Evolutionary conservation across 1,140 invertebrate genomes (phyloP).

Genomic region (Lerema accius): DNA sequence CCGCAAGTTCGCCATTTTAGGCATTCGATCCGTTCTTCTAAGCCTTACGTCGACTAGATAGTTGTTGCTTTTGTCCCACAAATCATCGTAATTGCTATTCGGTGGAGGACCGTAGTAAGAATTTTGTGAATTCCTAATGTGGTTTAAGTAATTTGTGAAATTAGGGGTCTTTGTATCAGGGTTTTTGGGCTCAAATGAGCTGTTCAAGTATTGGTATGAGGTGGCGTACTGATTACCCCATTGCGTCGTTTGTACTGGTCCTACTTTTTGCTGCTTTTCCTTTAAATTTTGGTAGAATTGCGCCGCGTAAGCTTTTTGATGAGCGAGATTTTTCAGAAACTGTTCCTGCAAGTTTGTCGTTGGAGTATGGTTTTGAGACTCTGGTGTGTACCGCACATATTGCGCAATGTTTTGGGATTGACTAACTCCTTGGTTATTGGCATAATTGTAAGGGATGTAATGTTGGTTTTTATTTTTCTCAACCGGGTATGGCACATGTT

Average conservation of each 20-base stretch:
- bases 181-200: slow-evolving; percentile 32
- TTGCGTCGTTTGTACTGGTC: slow-evolving; percentile 47
- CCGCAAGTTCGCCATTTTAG: slow-evolving; percentile 84
- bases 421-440: slow-evolving; percentile 29
- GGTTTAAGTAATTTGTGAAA: slow-evolving; percentile 38
- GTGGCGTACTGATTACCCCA: slow-evolving; percentile 70
- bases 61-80: slow-evolving; percentile 61
- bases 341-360: slow-evolving; percentile 38
- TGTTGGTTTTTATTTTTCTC: slow-evolving; percentile 45
- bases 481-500: slow-evolving; percentile 66
- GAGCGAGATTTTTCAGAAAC: slow-evolving; percentile 32
- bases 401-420: slow-evolving; percentile 42
- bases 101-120: slow-evolving; percentile 64
- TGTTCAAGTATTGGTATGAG: slow-evolving; percentile 58
- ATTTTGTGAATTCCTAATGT: slow-evolving; percentile 45
- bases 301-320: slow-evolving; percentile 39
- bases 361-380: slow-evolving; percentile 33
- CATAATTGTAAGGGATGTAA: slow-evolving; percentile 41
- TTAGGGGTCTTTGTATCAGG: slow-evolving; percentile 6
- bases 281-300: slow-evolving; percentile 45
- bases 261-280: slow-evolving; percentile 44
- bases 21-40: slow-evolving; percentile 81
- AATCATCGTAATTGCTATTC: slow-evolving; percentile 47
- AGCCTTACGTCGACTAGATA: slow-evolving; percentile 47
- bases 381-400: slow-evolving; percentile 44